A percentile compares a stretch with the other conserved stretches of the same genome.
These are phyloP conservation scores for Salpingus planirostris DNA, from an alignment of 2,888 invertebrate genomes.

Conservation along the genomic window DNA sequence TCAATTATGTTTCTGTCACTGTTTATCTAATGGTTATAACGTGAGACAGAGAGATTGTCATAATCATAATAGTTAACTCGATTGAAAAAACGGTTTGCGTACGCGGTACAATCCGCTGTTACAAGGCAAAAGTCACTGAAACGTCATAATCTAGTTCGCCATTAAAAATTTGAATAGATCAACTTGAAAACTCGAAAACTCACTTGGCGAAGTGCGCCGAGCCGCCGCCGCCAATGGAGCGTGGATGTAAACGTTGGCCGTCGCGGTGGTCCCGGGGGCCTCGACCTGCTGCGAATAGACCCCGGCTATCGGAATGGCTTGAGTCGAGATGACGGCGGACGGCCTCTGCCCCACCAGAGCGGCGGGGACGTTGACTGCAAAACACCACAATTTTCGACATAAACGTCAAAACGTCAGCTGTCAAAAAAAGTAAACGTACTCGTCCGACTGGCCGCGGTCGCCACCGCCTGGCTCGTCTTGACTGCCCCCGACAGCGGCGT, in stretches of 20 bases:
- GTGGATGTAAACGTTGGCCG: conserved; percentile 37
- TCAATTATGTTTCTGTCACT: no score
- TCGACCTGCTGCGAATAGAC: conserved; percentile 34
- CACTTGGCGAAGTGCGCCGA: conserved; percentile 34
- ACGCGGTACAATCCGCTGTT: no score
- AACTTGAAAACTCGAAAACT: conserved; percentile 14
- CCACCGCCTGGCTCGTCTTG: conserved; percentile 27
- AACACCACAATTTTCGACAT: no score
- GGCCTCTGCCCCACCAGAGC: conserved; percentile 37
- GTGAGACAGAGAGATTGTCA: no score
- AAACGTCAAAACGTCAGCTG: no score
- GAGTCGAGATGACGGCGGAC: conserved; percentile 31
- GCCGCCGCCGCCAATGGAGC: conserved; percentile 30
- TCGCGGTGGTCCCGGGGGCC: conserved; percentile 25
- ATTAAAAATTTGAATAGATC: no score
- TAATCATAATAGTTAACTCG: no score
- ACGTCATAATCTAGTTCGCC: no score
- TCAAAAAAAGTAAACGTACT: conserved; percentile 32
- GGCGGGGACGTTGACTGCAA: conserved; percentile 34
- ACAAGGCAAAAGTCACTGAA: no score
- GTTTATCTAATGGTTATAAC: no score
- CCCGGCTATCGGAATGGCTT: conserved; percentile 39
- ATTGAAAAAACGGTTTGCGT: no score
- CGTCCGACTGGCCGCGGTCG: conserved; percentile 31
- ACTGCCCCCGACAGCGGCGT: conserved; percentile 34